Base-by-base conservation (phyloP, 2,797 vertebrate species). In the Natrix natrix region DNA sequence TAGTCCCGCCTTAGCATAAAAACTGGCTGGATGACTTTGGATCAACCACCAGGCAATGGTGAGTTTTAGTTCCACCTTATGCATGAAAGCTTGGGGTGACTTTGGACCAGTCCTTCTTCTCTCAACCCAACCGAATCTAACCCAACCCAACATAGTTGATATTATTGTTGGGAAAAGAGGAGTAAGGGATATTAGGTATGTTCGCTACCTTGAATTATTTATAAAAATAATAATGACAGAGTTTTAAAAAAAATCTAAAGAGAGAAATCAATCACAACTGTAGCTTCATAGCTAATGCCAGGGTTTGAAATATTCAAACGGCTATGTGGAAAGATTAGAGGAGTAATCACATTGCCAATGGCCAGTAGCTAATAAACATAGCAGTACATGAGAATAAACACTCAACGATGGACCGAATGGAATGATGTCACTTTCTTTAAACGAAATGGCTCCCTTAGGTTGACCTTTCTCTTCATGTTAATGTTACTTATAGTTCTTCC, bases 401-500 rank as follows among this genome's bases (percentile, higher is more conserved):
- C 56, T 95, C 24, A 57, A 88, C 92, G 90, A 88, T n/a, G 37
- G 91, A 10, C 37, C 88, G 87, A 16, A 95, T 95, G 55, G 93
- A 95, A 63, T 91, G 91, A 63, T 94, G 86, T 94, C 17, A 69
- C 94, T 55, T 93, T 96, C 56, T 91, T 83, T 86, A 93, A 92
- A 92, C 90, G 94, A 96, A 92, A 96, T 96, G 94, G 92, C 61
- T 94, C 92, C 93, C 92, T 48, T 89, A 66, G 94, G 93, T 92
- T 94, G 52, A 89, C 94, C 90, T 60, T 4, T 94, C 86, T 95
- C 56, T 95, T 93, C 91, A 95, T 78, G 96, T 66, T 97, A 95
- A 96, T 4, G 37, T 95, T 96, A 92, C 59, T 95, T 96, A 78
- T 91, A 91, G 91, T 90, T 96, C 87, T 95, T 94, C 92, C 92